A percentile compares a stretch with the other conserved stretches of the same genome.
phyloP scores from a whole-genome alignment of 1,140 invertebrate genomes.

The Papilio glaucus region DNA sequence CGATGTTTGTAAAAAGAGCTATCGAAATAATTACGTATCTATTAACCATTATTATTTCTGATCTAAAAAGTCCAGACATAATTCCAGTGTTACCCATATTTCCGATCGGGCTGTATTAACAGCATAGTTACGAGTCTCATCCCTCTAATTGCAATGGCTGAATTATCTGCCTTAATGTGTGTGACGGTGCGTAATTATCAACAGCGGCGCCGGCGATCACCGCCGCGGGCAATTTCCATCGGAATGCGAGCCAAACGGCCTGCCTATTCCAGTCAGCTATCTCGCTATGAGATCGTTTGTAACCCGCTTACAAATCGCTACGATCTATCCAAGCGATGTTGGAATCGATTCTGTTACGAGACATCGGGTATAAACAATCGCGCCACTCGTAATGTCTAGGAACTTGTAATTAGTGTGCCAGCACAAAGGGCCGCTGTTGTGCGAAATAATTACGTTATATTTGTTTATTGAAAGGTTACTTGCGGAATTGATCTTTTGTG shows the following conservation, averaged over 20 bases:
- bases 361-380: constrained; percentile 28
- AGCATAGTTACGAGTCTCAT: constrained; percentile 61
- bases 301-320: constrained; percentile 19
- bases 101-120: constrained; percentile 48
- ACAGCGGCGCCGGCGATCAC: constrained; percentile 65
- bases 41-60: background rate
- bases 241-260: constrained; percentile 57
- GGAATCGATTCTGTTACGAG: constrained; percentile 17
- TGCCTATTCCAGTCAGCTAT: constrained; percentile 61
- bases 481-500: background rate
- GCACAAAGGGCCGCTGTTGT: constrained; percentile 32
- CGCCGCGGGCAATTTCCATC: constrained; percentile 62
- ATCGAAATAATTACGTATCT: background rate
- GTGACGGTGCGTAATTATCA: constrained; percentile 66
- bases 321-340: background rate
- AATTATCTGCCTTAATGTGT: constrained; percentile 72
- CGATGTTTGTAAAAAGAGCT: background rate
- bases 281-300: constrained; percentile 49
- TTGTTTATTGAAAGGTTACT: background rate
- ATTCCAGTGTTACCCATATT: constrained; percentile 54
- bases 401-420: constrained; percentile 19
- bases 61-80: background rate
- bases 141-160: constrained; percentile 67
- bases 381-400: constrained; percentile 19
- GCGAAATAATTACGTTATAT: background rate